Percentiles rank a stretch among this genome's conserved stretches.
Conservation (phyloP, 2,888 invertebrate genomes). For the Noctua janthe region DNA sequence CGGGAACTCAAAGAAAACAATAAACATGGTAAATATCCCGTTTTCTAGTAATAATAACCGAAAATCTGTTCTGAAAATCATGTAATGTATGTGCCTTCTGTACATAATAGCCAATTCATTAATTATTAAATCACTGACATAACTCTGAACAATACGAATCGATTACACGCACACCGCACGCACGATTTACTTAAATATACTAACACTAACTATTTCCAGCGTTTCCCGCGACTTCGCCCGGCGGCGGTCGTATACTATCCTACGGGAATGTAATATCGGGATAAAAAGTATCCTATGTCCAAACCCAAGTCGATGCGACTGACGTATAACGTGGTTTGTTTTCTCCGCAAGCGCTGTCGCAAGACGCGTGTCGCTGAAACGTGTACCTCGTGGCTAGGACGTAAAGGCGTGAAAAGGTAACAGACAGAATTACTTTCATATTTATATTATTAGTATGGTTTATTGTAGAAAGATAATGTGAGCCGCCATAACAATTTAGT, state of each 20-base stretch:
- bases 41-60: too few species aligned
- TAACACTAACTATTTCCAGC: not conserved
- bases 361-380: not conserved
- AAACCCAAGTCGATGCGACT: not conserved
- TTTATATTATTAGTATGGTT: not conserved
- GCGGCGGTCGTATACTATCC: not conserved
- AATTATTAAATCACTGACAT: constrained; percentile 48
- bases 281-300: not conserved
- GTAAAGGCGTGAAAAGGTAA: not conserved
- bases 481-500: not conserved
- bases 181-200: constrained; percentile 3
- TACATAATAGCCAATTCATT: constrained; percentile 46
- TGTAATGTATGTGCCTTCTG: constrained; percentile 24
- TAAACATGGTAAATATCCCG: too few species aligned
- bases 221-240: not conserved
- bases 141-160: constrained; percentile 25
- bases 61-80: not conserved
- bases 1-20: too few species aligned
- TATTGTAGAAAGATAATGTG: not conserved
- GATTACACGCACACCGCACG: constrained; percentile 21
- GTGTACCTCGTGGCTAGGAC: not conserved
- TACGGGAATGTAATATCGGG: not conserved
- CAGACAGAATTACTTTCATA: not conserved
- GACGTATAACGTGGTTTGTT: not conserved
- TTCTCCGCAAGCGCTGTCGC: not conserved